Evolutionary conservation across 2,888 invertebrate genomes (phyloP).

Genomic region (Liposcelis brunnea): DNA sequence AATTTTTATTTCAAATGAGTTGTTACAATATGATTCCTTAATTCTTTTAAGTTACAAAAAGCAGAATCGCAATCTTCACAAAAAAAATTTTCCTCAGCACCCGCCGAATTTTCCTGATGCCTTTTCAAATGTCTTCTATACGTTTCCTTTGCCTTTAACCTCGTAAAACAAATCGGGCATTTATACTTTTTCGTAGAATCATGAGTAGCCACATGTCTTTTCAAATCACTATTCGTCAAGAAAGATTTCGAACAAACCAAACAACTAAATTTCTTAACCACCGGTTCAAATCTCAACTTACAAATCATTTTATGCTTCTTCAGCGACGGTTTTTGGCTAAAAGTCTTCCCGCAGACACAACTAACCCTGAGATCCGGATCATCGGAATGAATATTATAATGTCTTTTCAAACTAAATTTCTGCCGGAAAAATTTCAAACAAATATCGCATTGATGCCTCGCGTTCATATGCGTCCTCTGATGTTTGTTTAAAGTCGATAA

Average conservation of each 20-base stretch:
- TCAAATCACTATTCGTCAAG: neutral
- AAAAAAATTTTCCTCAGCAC: neutral
- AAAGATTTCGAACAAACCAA: neutral
- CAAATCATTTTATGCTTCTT: neutral
- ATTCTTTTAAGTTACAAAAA: too few relatives aligned
- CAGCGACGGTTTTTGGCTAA: neutral
- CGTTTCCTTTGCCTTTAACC: neutral
- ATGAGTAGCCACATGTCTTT: neutral
- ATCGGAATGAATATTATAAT: neutral
- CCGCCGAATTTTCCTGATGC: neutral
- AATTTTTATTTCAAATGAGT: too few relatives aligned
- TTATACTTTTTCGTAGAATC: neutral
- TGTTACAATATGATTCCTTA: too few relatives aligned
- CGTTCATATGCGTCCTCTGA: neutral
- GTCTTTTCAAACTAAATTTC: conserved; percentile 1
- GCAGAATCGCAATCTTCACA: neutral
- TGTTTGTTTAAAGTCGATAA: neutral
- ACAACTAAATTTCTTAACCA: neutral
- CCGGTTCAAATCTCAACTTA: neutral
- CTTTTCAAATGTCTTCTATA: neutral
- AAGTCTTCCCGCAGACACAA: neutral
- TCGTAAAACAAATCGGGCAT: neutral
- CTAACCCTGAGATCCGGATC: too few relatives aligned
- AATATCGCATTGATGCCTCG: neutral
- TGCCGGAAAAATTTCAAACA: neutral